A percentile compares a stretch with the other conserved stretches of the same genome.
These are phyloP conservation scores for Aphidius colemani DNA, from an alignment of 2,888 invertebrate species.

Conservation along the genomic window DNA sequence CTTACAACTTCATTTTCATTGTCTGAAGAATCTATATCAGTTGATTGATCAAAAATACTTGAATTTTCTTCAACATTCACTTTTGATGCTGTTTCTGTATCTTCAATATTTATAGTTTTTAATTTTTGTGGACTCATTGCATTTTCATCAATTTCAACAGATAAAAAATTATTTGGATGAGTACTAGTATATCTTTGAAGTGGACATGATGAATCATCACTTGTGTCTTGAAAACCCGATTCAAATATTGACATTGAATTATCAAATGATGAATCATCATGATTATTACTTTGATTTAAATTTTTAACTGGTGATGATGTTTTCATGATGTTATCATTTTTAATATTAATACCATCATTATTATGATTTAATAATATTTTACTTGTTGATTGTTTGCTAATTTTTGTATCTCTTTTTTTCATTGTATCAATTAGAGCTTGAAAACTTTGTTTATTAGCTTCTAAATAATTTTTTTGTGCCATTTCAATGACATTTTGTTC, in stretches of 20 bases:
- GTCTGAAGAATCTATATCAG: slow-evolving; percentile 1
- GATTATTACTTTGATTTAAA: too few relatives aligned
- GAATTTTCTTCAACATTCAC: background rate
- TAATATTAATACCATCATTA: slow-evolving; percentile 13
- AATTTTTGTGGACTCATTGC: slow-evolving; percentile 22
- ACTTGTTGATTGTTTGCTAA: too few relatives aligned
- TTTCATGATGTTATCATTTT: slow-evolving; percentile 7
- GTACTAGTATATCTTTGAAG: slow-evolving; percentile 45
- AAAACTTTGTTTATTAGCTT: slow-evolving; percentile 53
- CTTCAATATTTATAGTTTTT: background rate
- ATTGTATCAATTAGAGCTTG: slow-evolving; percentile 52
- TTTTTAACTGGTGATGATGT: background rate
- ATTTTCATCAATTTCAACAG: slow-evolving; percentile 30
- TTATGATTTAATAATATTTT: background rate
- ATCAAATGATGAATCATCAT: background rate
- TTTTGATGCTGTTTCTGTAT: too few relatives aligned
- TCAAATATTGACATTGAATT: slow-evolving; percentile 16
- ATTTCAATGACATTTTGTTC: slow-evolving; percentile 57
- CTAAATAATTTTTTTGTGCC: slow-evolving; percentile 56
- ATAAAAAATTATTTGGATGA: slow-evolving; percentile 37
- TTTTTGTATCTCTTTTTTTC: slow-evolving; percentile 40
- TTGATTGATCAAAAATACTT: slow-evolving; percentile 15
- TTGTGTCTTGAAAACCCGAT: slow-evolving; percentile 41
- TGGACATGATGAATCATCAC: slow-evolving; percentile 43
- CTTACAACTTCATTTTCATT: background rate